These are phyloP conservation scores for Orthosia gothica DNA, from an alignment of 2,888 invertebrate genomes.

Conservation along the genomic window DNA sequence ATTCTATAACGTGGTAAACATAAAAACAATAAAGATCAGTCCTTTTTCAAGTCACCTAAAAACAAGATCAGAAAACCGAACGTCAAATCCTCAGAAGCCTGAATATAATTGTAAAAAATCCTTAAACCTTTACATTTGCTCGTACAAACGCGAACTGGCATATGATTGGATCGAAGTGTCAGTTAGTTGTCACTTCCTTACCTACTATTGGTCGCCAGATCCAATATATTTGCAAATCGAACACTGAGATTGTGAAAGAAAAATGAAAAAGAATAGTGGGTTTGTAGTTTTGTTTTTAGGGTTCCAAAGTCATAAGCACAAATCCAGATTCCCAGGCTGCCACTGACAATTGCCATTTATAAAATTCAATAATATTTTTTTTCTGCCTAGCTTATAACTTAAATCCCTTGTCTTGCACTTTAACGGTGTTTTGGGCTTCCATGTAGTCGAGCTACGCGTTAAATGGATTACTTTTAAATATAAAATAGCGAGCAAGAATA, in stretches of 20 bases:
- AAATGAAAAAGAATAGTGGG: background rate
- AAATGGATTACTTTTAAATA: no score
- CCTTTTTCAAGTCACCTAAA: background rate
- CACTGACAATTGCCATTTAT: no score
- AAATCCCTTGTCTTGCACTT: no score
- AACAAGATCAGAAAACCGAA: background rate
- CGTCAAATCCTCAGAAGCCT: background rate
- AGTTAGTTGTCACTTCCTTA: constrained; percentile 51
- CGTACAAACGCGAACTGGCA: constrained; percentile 42
- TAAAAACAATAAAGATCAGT: no score
- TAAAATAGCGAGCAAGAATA: no score
- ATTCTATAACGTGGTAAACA: no score
- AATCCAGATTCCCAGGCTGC: no score
- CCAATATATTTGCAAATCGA: constrained; percentile 67
- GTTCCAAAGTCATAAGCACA: no score
- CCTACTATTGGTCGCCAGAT: constrained; percentile 15
- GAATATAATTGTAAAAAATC: background rate
- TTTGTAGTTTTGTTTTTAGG: background rate
- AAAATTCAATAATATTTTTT: no score
- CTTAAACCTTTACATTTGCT: constrained; percentile 6
- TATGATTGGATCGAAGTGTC: constrained; percentile 54
- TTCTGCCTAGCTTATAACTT: no score
- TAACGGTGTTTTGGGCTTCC: no score
- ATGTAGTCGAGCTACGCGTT: no score
- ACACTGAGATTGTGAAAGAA: constrained; percentile 1